phyloP scores from a whole-genome alignment of 2,797 vertebrate species.

The Clamator glandarius region DNA sequence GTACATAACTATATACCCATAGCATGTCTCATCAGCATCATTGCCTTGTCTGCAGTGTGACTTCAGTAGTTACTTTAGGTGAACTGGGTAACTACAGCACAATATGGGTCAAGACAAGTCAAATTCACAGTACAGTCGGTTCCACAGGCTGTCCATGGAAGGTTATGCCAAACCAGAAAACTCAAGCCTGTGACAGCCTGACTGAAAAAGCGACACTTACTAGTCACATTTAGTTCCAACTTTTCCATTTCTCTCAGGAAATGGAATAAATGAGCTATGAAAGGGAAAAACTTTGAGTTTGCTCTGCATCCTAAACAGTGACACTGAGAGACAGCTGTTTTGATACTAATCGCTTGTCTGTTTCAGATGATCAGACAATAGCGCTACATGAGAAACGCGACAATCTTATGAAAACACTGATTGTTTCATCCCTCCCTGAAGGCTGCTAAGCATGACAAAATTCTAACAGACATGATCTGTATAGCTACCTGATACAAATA shows the following conservation, averaged over 20 bases:
- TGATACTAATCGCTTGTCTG: neutral
- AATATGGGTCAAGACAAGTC: neutral
- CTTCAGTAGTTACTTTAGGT: neutral
- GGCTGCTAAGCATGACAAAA: neutral
- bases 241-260: neutral
- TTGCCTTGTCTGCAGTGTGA: neutral
- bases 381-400: neutral
- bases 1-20: fast-evolving
- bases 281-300: neutral
- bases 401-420: neutral
- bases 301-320: neutral
- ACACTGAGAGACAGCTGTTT: neutral
- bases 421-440: neutral
- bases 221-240: neutral
- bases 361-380: neutral
- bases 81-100: neutral
- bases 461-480: neutral
- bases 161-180: neutral
- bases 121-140: neutral
- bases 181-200: neutral
- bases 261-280: neutral
- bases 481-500: neutral
- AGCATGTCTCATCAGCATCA: neutral
- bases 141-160: neutral
- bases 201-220: neutral